Percentiles rank a stretch among this genome's conserved stretches.
Conservation (phyloP, 2,888 invertebrate species). For the Amblyjoppa fuscipennis region DNA sequence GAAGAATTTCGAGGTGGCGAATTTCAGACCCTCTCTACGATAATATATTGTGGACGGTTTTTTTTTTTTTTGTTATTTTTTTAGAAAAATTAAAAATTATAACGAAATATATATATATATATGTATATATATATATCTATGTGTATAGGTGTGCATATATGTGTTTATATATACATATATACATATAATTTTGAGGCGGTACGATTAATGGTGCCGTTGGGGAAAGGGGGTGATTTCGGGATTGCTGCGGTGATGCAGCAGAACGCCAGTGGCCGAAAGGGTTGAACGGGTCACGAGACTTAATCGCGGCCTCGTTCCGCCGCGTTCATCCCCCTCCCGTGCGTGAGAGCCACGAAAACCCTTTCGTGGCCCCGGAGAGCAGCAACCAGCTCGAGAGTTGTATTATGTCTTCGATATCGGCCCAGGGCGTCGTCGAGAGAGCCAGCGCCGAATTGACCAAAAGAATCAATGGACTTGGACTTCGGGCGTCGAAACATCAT, state of each 20-base stretch:
- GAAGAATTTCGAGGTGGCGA: constrained; percentile 50
- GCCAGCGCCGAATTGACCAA: constrained; percentile 96
- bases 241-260: constrained; percentile 62
- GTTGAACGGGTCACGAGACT: constrained; percentile 62
- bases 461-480: constrained; percentile 93
- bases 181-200: constrained; percentile 4
- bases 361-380: constrained; percentile 39
- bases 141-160: no score
- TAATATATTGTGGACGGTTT: background rate
- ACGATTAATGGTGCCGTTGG: constrained; percentile 53
- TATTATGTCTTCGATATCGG: constrained; percentile 93
- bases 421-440: constrained; percentile 96
- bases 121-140: no score
- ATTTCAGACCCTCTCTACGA: constrained; percentile 54
- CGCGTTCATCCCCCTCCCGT: background rate
- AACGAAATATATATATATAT: no score
- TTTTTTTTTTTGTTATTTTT: background rate
- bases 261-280: constrained; percentile 57
- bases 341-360: constrained; percentile 13
- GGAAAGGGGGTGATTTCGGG: constrained; percentile 55
- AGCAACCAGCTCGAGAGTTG: constrained; percentile 77
- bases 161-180: no score
- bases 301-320: constrained; percentile 38
- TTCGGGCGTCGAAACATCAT: constrained; percentile 88
- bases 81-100: background rate